phyloP scores from a whole-genome alignment of 2,113 vertebrate species.

The Crotalus horridus region DNA sequence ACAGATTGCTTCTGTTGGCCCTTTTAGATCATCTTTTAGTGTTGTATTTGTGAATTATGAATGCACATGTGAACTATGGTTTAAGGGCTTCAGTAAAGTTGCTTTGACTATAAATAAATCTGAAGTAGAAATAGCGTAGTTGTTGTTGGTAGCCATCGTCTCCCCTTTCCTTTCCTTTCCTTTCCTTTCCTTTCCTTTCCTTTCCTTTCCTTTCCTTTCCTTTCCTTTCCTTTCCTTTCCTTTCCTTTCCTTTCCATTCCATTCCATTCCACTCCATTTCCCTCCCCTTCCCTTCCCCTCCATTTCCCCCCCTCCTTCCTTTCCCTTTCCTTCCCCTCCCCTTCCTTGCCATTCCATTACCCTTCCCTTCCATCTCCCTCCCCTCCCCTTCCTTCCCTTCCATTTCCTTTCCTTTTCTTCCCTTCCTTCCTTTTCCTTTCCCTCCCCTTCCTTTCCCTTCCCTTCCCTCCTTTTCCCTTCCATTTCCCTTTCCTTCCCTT shows the following conservation, averaged over 20 bases:
- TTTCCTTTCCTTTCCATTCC: no score
- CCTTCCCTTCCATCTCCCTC: no score
- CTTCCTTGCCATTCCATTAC: fast-evolving
- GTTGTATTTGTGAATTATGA: background rate
- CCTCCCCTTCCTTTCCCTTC: fast-evolving
- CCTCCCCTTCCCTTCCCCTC: no score
- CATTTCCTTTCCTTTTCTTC: no score
- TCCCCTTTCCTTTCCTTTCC: background rate
- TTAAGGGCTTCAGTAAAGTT: background rate
- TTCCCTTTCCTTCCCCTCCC: no score
- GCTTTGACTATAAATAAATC: background rate
- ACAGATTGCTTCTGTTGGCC: background rate
- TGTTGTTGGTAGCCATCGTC: background rate
- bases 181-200: fast-evolving
- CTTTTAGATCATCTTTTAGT: background rate
- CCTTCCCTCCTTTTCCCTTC: no score
- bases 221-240: no score
- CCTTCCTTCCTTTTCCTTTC: background rate
- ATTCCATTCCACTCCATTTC: no score
- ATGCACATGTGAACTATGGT: background rate
- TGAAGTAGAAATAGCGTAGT: background rate
- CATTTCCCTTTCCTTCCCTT: no score
- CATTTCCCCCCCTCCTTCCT: no score
- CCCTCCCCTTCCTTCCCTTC: no score
- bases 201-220: fast-evolving